Conservation (phyloP, 2,888 invertebrate species). For the Camptogramma bilineatum region DNA sequence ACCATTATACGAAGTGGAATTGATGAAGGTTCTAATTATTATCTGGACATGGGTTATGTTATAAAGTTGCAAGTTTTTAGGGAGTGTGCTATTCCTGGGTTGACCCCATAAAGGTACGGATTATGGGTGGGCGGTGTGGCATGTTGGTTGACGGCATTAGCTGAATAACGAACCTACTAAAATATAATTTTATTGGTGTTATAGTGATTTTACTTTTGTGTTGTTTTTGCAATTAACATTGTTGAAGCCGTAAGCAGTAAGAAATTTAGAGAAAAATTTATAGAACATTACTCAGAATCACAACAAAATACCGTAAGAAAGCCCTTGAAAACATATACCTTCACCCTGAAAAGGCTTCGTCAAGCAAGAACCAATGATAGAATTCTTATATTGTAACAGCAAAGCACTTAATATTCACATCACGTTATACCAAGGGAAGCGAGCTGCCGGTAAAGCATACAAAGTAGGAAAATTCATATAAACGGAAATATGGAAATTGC, state of each 20-base stretch:
- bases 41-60: constrained; percentile 14
- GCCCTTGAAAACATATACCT: constrained; percentile 1
- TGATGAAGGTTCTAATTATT: constrained; percentile 6
- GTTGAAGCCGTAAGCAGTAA: background rate
- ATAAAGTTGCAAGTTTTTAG: constrained; percentile 12
- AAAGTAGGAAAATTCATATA: constrained; percentile 57
- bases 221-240: background rate
- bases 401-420: constrained; percentile 49
- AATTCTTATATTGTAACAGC: constrained; percentile 7
- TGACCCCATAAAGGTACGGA: constrained; percentile 25
- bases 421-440: constrained; percentile 60
- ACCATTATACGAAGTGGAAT: background rate
- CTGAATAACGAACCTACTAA: constrained; percentile 7
- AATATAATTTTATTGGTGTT: constrained; percentile 2
- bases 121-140: constrained; percentile 16
- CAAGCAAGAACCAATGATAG: constrained; percentile 12
- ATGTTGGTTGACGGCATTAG: constrained; percentile 6
- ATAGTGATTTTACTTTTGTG: background rate
- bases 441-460: constrained; percentile 50
- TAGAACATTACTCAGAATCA: background rate
- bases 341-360: background rate
- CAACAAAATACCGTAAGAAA: background rate
- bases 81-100: constrained; percentile 17
- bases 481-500: constrained; percentile 52
- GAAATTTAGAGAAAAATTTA: background rate